Evolutionary conservation across 2,888 invertebrate species (phyloP), one percentile per base, ranked within the genome.

Genomic region (Polymixis flavicincta): DNA sequence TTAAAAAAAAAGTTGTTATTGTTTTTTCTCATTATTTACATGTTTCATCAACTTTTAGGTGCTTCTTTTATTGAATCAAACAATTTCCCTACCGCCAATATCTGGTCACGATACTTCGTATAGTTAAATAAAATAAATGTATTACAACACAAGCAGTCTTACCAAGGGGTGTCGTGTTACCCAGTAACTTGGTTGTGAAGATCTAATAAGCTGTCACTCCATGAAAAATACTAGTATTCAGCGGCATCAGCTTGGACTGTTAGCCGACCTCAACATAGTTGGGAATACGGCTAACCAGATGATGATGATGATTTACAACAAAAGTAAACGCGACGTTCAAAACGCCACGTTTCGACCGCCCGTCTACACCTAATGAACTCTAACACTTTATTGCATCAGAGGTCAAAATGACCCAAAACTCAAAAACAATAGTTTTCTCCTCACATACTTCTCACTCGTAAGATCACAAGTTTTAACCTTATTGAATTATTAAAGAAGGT

Each of bases 391-490:
- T 88, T 88, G 72, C 83, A 76, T 83, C 82, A 88, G 80, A 85
- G 88, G 81, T 88, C 86, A 82, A 76, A 59, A 74, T 70, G 59
- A 63, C 59, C 69, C 42, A 65, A 81, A 86, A 77, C 7, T 57
- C 8, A 28, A 72, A 80, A 80, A 87, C 82, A 86, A 87, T 87
- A 61, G 80, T 79, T 79, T 76, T 80, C 76, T 67, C 75, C 80
- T 77, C 68, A 78, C 65, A 60, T 37, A 69, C 52, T 75, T 76
- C 66, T 61, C 80, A 76, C 48, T 71, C 59, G 25, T 65, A 71
- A 72, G 69, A 54, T 75, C 7, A 11, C 37, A 70, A 50, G 45
- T 55, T 65, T 54, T 71, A 60, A 76, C 68, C 72, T 71, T 74
- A 67, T 57, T 67, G n/a, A 80, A 74, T 69, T 59, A 80, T 68